Base-by-base conservation (phyloP, 2,888 invertebrate genomes). In the Abscondita cerata region DNA sequence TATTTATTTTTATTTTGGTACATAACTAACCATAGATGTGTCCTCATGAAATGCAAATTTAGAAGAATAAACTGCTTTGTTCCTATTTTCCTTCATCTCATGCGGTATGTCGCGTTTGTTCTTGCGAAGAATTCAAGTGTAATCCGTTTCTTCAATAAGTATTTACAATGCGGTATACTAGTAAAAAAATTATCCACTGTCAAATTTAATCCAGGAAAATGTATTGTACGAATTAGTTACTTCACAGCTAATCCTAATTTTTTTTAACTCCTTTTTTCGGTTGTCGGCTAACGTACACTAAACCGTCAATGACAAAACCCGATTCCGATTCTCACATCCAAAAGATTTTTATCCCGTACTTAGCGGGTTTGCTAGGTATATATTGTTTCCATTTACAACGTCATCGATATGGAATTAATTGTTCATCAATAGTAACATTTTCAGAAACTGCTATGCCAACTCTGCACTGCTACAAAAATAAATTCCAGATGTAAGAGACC, bases 171-270 rank as follows among this genome's bases (percentile, higher is more conserved):
- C 12, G 25, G 25, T 4, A 25, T 25, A 6, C 25, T 25, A 25
- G 36, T 52, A 19, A 52, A 52, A 12, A 52, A 52, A 15, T 57
- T 58, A 25, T 58, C 41, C 1, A 41, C 52, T 15, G 58, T 52
- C 9, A 50, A 52, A 58, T 58, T 58, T 12, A 51, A n/a, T 12
- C 38, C 51, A n/a, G n/a, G n/a, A n/a, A n/a, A n/a, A n/a, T n/a
- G n/a, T n/a, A n/a, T n/a, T n/a, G n/a, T n/a, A n/a, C 20, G 31
- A 38, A 18, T 33, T 41, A 25, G 51, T 13, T 51, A 57, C 9
- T 51, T 15, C 18, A 51, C 48, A 56, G 20, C 50, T 20, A 16
- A 51, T 48, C 19, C 16, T 51, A 20, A 57, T n/a, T 25, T n/a
- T 19, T 13, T 51, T 48, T 25, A 13, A 51, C 50, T n/a, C 51